Evolutionary conservation across 2,888 invertebrate genomes (phyloP), one percentile per base, ranked within the genome.

Genomic region (Parasteatoda lunata): DNA sequence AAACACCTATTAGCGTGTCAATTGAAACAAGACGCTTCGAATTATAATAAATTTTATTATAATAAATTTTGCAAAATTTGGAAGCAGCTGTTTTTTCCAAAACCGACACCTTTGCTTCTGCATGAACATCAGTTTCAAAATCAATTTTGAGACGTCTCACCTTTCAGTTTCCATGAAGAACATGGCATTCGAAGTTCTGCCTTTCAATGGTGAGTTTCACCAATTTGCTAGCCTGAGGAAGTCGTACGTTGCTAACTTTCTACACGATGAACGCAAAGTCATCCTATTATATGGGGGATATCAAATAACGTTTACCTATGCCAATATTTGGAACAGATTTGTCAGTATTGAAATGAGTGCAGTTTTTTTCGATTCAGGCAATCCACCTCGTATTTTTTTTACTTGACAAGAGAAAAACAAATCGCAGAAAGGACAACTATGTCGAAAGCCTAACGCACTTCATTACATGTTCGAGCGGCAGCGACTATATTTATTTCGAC

Each of bases 291-390:
- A 45, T 71, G 15, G 1, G 5, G 30, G 69, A 45, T 15, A n/a
- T 9, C 30, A 76, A 59, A 30, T 88, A 4, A 52, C 3, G 13
- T 69, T 83, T 49, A 15, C 69, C 0, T 88, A 83, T n/a, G 72
- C 76, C 47, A 71, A 69, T 9, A 79, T 88, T 48, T 78, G 78
- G 48, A 76, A 75, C 15, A 69, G 83, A 45, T 79, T 83, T 49
- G 71, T 83, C 11, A 79, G 78, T 8, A 70, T 83, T 8, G 66
- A 52, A 8, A 64, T 64, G 7, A 64, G 45, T 54, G 71, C 83
- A 45, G 47, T 88, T 30, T 88, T 70, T 71, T 79, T 88, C 54
- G 83, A 88, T 48, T 70, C 83, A 3, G 52, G 51, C n/a, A 75
- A 83, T 70, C 88, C 88, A 45, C 82, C 88, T 3, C 8, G 75